Percentiles rank a stretch among this genome's conserved stretches.
phyloP scores from a whole-genome alignment of 2,113 vertebrate species.

The Nematolebias whitei region DNA sequence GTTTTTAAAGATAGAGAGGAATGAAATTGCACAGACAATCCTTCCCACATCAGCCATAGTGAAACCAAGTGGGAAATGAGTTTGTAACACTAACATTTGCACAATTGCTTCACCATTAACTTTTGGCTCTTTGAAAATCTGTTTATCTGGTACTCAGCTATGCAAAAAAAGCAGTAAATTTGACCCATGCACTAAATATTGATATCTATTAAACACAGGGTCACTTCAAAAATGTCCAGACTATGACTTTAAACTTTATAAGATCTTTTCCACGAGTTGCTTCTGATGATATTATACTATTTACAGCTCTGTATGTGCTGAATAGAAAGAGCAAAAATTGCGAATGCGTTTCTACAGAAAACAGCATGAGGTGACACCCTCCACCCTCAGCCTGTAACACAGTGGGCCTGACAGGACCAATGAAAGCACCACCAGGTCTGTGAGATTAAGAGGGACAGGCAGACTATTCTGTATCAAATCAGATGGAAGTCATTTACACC shows the following conservation, averaged over 20 bases:
- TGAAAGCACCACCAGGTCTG: slow-evolving; percentile 67
- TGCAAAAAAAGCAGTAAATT: too few species aligned
- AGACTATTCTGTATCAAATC: slow-evolving; percentile 69
- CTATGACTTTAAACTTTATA: background rate
- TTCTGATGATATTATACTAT: background rate
- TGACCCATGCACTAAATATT: too few species aligned
- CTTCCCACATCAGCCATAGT: too few species aligned
- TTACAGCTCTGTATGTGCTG: background rate
- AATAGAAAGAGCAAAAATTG: slow-evolving; percentile 45
- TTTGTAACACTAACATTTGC: too few species aligned
- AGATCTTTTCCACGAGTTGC: background rate
- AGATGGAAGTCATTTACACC: slow-evolving; percentile 73
- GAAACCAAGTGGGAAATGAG: too few species aligned
- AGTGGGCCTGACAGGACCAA: slow-evolving; percentile 61
- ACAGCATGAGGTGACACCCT: slow-evolving; percentile 31
- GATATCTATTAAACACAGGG: too few species aligned
- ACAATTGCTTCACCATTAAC: too few species aligned
- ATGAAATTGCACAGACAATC: too few species aligned
- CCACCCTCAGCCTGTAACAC: slow-evolving; percentile 51
- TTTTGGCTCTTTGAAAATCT: too few species aligned
- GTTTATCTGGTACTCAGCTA: too few species aligned
- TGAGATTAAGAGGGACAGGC: slow-evolving; percentile 73
- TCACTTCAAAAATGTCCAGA: too few species aligned
- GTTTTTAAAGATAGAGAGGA: too few species aligned
- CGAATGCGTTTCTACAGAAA: slow-evolving; percentile 51